These are phyloP conservation scores for Nowickia ferox DNA, from an alignment of 2,888 invertebrate species.

Conservation along the genomic window DNA sequence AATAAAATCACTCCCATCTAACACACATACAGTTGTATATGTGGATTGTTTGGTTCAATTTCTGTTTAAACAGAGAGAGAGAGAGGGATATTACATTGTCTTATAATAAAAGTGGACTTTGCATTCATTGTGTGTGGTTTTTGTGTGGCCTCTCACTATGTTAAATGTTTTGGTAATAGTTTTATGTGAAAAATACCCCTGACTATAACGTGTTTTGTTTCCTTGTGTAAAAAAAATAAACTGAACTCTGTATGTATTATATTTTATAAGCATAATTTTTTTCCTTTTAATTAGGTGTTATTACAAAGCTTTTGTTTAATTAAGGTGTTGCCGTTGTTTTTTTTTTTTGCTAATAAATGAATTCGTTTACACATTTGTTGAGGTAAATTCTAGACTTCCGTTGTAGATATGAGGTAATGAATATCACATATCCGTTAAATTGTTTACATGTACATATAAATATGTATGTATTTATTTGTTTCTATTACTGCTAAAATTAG, in stretches of 20 bases:
- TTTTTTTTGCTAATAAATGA: conserved; percentile 21
- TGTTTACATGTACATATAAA: not conserved
- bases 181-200: not conserved
- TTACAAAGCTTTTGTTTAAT: conserved; percentile 31
- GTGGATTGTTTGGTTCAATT: not conserved
- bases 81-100: not conserved
- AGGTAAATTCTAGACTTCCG: conserved; percentile 10
- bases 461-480: too few relatives aligned
- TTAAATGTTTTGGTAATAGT: not conserved
- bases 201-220: too few relatives aligned
- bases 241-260: not conserved
- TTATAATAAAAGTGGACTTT: not conserved
- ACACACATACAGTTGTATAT: too few relatives aligned
- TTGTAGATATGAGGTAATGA: conserved; percentile 31
- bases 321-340: conserved; percentile 35
- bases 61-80: not conserved
- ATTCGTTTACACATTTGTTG: not conserved
- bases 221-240: not conserved
- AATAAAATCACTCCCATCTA: not conserved
- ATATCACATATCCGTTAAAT: conserved; percentile 30
- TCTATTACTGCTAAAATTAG: not conserved
- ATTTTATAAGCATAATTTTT: conserved; percentile 1
- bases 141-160: not conserved
- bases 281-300: conserved; percentile 52
- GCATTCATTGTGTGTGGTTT: not conserved